Percentiles rank a stretch among this genome's conserved stretches.
Evolutionary conservation across 2,113 vertebrate species (phyloP).

Genomic region (Oreotrochilus melanogaster): DNA sequence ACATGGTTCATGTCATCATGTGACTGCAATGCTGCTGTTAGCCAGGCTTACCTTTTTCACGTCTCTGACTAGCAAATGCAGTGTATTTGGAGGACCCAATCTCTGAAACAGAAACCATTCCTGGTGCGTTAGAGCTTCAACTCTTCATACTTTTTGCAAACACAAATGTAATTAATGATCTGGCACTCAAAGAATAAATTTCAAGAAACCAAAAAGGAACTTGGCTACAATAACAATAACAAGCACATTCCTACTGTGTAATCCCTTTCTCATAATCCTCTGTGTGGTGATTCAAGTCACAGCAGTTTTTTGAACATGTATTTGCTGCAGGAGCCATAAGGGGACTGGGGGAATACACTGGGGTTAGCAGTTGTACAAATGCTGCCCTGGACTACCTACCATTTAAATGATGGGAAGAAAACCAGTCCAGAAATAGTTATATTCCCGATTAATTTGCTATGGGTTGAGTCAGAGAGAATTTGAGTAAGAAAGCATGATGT

Average conservation of each 20-base stretch:
- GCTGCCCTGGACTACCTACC: background rate
- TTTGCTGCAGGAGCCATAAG: background rate
- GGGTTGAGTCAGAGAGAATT: background rate
- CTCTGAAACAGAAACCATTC: slow-evolving; percentile 83
- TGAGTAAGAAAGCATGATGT: background rate
- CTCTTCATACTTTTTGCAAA: background rate
- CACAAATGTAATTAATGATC: background rate
- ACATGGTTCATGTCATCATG: background rate
- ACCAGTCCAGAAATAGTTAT: background rate
- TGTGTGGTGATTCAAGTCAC: background rate
- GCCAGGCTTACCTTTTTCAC: slow-evolving; percentile 92
- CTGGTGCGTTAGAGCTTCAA: background rate
- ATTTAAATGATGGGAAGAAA: background rate
- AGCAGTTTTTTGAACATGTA: background rate
- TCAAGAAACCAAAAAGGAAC: background rate
- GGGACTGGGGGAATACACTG: background rate
- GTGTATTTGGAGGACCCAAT: slow-evolving; percentile 90
- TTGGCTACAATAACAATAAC: background rate
- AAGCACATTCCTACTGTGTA: background rate
- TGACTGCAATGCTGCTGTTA: background rate
- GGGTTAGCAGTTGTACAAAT: background rate
- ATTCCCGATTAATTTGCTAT: background rate
- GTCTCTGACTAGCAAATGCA: slow-evolving; percentile 93
- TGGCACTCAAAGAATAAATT: background rate
- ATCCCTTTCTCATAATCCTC: background rate